A percentile compares a stretch with the other conserved stretches of the same genome.
These are phyloP conservation scores for Drosophila suzukii DNA, from an alignment of 1,140 invertebrate genomes.

Conservation along the genomic window DNA sequence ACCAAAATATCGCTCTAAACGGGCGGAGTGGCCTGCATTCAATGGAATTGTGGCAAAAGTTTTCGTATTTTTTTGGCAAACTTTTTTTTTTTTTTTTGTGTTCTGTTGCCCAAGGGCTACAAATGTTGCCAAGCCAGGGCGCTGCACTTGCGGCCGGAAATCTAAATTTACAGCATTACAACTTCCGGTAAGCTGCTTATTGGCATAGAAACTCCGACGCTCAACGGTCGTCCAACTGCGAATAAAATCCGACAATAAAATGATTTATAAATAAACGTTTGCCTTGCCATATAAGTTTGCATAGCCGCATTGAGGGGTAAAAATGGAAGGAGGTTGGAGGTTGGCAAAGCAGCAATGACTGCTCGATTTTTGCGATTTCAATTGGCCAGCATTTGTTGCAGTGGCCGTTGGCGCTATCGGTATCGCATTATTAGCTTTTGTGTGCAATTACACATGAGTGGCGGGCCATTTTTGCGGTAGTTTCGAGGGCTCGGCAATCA, in stretches of 20 bases:
- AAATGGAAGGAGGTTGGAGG: neutral
- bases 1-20: slow-evolving; percentile 53
- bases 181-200: slow-evolving; percentile 82
- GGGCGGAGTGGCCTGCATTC: slow-evolving; percentile 47
- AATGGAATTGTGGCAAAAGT: slow-evolving; percentile 72
- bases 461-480: slow-evolving; percentile 54
- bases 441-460: slow-evolving; percentile 65
- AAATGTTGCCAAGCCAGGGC: slow-evolving; percentile 62
- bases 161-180: slow-evolving; percentile 83
- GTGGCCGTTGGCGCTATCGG: slow-evolving; percentile 13
- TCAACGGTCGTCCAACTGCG: slow-evolving; percentile 57
- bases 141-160: slow-evolving; percentile 78
- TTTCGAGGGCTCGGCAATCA: slow-evolving; percentile 48
- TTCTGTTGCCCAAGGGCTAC: slow-evolving; percentile 22
- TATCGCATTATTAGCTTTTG: slow-evolving; percentile 66
- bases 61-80: slow-evolving; percentile 35
- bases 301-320: slow-evolving; percentile 6
- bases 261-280: slow-evolving; percentile 79
- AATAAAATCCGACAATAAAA: slow-evolving; percentile 82
- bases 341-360: slow-evolving; percentile 45
- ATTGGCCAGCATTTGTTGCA: slow-evolving; percentile 53
- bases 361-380: slow-evolving; percentile 55
- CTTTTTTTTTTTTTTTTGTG: slow-evolving; percentile 4
- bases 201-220: slow-evolving; percentile 73
- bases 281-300: slow-evolving; percentile 40